Conservation (phyloP, 2,888 invertebrate genomes). For the Cryptocephalus primarius region DNA sequence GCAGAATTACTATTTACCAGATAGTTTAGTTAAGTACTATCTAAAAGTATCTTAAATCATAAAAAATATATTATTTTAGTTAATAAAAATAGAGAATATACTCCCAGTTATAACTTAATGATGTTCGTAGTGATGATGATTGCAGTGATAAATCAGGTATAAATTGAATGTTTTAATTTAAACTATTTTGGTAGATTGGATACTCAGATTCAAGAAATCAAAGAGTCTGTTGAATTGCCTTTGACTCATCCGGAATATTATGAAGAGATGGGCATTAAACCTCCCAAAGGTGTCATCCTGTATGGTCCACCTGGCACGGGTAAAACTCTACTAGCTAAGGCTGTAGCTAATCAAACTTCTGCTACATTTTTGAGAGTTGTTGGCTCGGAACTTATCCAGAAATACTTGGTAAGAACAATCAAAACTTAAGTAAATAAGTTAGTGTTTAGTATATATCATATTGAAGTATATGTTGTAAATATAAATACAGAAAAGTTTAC, state of each 20-base stretch:
- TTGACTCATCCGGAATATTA: constrained; percentile 99
- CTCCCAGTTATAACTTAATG: too few relatives aligned
- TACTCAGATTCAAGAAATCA: constrained; percentile 94
- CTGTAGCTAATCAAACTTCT: constrained; percentile 98
- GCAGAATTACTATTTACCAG: too few relatives aligned
- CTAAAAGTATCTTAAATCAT: too few relatives aligned
- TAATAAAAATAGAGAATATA: too few relatives aligned
- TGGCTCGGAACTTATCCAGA: constrained; percentile 98
- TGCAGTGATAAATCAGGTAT: too few relatives aligned
- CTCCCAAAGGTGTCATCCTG: constrained; percentile 97
- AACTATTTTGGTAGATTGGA: neutral
- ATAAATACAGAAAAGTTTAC: neutral
- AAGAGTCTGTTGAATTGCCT: constrained; percentile 97
- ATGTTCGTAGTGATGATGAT: too few relatives aligned
- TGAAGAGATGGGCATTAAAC: constrained; percentile 99
- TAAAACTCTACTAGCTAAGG: constrained; percentile 95
- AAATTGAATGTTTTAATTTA: neutral
- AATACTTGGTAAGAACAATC: constrained; percentile 64
- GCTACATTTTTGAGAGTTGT: constrained; percentile 98
- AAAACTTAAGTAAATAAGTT: neutral
- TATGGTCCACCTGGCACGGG: constrained; percentile 98
- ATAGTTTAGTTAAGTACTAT: too few relatives aligned
- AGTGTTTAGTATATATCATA: too few relatives aligned
- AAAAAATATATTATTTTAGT: too few relatives aligned
- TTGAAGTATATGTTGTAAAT: too few relatives aligned